Conservation (phyloP, 2,113 vertebrate genomes). For the Pseudorectes ferrugineus region DNA sequence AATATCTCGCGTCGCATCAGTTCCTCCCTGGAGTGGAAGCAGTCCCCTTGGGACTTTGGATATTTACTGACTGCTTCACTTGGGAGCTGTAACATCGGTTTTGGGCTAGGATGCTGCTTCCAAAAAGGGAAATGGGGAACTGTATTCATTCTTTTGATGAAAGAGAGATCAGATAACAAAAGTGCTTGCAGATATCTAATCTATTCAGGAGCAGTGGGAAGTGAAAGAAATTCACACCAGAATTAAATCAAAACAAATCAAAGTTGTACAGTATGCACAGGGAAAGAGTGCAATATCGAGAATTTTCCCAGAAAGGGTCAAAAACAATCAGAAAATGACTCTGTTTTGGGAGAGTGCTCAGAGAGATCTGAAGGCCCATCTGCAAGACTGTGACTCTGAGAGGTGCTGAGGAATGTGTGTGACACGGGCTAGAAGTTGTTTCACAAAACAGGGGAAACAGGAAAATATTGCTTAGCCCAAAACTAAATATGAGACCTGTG, state of each 20-base stretch:
- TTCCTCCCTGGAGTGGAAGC: neutral
- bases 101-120: neutral
- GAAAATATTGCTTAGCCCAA: neutral
- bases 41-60: neutral
- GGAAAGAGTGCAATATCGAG: fast-evolving
- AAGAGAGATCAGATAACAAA: neutral
- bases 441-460: neutral
- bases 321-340: neutral
- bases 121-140: neutral
- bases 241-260: neutral
- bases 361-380: neutral
- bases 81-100: fast-evolving
- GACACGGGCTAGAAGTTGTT: neutral
- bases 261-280: neutral
- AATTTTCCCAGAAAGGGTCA: neutral
- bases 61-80: neutral
- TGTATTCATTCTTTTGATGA: neutral
- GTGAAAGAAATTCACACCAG: neutral
- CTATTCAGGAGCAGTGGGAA: neutral
- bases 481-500: neutral
- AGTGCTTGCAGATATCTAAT: neutral
- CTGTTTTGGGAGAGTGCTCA: neutral
- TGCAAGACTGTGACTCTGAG: fast-evolving
- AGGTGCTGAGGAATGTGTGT: neutral
- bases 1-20: fast-evolving